phyloP scores from a whole-genome alignment of 2,888 invertebrate species.

The Eupithecia insigniata region DNA sequence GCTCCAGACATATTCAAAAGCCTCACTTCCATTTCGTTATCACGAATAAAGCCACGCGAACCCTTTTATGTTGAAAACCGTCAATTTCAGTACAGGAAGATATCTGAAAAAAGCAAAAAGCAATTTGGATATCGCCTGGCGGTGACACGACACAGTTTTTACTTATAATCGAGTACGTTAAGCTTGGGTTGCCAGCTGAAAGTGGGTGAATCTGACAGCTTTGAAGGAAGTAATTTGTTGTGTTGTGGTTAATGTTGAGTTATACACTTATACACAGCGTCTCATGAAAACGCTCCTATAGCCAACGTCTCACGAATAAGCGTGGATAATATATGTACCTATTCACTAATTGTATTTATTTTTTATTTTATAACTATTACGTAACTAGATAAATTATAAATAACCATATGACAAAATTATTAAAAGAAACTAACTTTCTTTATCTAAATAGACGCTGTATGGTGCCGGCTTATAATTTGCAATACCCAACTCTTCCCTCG shows the following conservation, averaged over 20 bases:
- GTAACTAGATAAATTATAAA: not conserved
- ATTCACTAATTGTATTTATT: not conserved
- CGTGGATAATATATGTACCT: too few species aligned
- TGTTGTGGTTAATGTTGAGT: too few species aligned
- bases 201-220: not conserved
- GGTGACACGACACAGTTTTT: conserved; percentile 56
- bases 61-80: conserved; percentile 30
- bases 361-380: not conserved
- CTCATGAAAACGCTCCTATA: too few species aligned
- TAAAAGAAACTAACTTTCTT: not conserved
- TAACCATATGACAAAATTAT: not conserved
- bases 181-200: conserved; percentile 37
- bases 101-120: conserved; percentile 32
- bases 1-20: not conserved
- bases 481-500: not conserved
- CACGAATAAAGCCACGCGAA: conserved; percentile 11
- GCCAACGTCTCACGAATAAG: too few species aligned
- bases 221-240: not conserved
- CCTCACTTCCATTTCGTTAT: not conserved
- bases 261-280: too few species aligned
- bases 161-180: conserved; percentile 59
- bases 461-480: not conserved
- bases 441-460: not conserved
- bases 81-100: conserved; percentile 33
- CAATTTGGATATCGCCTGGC: conserved; percentile 41